Evolutionary conservation across 2,113 vertebrate genomes (phyloP).

Genomic region (Gambusia holbrooki): DNA sequence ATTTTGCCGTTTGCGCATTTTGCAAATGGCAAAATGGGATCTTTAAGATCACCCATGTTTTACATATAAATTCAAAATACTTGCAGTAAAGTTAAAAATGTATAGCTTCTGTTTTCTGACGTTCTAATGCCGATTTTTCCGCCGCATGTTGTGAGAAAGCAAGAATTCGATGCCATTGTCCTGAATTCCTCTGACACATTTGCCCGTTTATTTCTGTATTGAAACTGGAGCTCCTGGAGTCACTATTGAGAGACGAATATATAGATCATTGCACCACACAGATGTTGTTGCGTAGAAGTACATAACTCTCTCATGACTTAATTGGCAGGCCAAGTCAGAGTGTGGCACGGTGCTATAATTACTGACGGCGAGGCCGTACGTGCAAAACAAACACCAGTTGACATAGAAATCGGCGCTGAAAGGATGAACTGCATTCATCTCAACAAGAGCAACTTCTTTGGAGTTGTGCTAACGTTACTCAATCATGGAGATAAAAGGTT

Average conservation of each 20-base stretch:
- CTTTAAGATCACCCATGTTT: neutral
- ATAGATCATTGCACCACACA: conserved; percentile 32
- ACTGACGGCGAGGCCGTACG: conserved; percentile 40
- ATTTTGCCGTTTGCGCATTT: neutral
- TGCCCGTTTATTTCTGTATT: conserved; percentile 31
- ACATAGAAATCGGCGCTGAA: conserved; percentile 42
- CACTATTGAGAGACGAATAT: conserved; percentile 20
- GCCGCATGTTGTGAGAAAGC: neutral
- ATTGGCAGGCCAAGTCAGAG: conserved; percentile 66
- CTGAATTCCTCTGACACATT: conserved; percentile 39
- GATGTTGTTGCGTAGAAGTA: conserved; percentile 43
- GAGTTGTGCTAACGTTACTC: conserved; percentile 70
- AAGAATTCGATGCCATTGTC: conserved; percentile 35
- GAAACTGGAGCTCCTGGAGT: conserved; percentile 39
- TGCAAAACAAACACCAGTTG: conserved; percentile 56
- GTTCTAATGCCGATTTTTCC: neutral
- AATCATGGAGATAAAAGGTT: conserved; percentile 72
- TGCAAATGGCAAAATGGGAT: neutral
- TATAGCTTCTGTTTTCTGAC: neutral
- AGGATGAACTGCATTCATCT: conserved; percentile 60
- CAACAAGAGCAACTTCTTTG: conserved; percentile 53
- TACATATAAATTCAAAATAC: neutral
- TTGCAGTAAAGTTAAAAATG: neutral
- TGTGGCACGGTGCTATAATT: conserved; percentile 63
- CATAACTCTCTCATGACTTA: conserved; percentile 58